Percentiles rank a stretch among this genome's conserved stretches.
These are phyloP conservation scores for Euclidia mi DNA, from an alignment of 2,888 invertebrate genomes.

Conservation along the genomic window DNA sequence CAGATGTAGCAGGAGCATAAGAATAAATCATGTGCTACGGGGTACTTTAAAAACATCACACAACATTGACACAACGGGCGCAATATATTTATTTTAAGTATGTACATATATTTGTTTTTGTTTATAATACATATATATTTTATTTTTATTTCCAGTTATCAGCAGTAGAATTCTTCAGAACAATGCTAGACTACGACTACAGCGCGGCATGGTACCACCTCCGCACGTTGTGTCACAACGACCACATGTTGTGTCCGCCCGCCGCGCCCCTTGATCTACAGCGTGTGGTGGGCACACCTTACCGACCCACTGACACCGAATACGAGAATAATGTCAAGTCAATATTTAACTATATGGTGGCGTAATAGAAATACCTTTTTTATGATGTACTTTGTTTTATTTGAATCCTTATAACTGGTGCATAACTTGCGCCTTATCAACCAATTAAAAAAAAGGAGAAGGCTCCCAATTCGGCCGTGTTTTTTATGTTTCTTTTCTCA, in stretches of 20 bases:
- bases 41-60: too few relatives aligned
- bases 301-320: slow-evolving; percentile 62
- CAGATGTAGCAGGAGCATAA: too few relatives aligned
- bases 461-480: too few relatives aligned
- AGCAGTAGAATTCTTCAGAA: slow-evolving; percentile 88
- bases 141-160: slow-evolving; percentile 71
- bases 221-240: slow-evolving; percentile 70
- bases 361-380: slow-evolving; percentile 47
- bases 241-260: slow-evolving; percentile 60
- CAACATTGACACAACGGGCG: too few relatives aligned
- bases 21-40: too few relatives aligned
- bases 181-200: slow-evolving; percentile 83
- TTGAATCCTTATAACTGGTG: too few relatives aligned
- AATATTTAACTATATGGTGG: slow-evolving; percentile 67
- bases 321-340: slow-evolving; percentile 70
- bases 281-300: slow-evolving; percentile 70
- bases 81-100: too few relatives aligned
- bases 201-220: slow-evolving; percentile 77
- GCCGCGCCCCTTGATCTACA: slow-evolving; percentile 44
- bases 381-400: slow-evolving; percentile 7
- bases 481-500: too few relatives aligned
- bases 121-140: not conserved
- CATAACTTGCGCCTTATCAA: too few relatives aligned
- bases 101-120: not conserved
- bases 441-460: too few relatives aligned